Evolutionary conservation across 2,113 vertebrate species (phyloP).

Genomic region (Anolis sagrei): DNA sequence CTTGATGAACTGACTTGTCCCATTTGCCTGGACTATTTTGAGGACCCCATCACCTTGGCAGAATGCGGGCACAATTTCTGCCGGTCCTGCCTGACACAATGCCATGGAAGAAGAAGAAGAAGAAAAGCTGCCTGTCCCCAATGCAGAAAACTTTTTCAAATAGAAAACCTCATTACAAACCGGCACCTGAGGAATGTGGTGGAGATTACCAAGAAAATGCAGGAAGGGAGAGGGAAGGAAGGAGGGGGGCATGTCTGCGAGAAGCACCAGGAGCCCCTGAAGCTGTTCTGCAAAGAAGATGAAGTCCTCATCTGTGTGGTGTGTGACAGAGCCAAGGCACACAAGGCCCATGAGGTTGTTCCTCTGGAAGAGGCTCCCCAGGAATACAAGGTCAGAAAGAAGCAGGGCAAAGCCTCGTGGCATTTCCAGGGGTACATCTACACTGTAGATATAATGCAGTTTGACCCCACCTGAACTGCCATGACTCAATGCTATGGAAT

Average conservation of each 20-base stretch:
- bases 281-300: background rate
- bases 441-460: too few relatives aligned
- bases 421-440: too few relatives aligned
- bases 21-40: slow-evolving; percentile 6
- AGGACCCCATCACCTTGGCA: background rate
- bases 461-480: too few relatives aligned
- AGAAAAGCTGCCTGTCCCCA: background rate
- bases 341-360: background rate
- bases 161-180: background rate
- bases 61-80: slow-evolving; percentile 23
- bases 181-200: background rate
- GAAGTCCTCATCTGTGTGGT: background rate
- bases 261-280: background rate
- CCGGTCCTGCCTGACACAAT: background rate
- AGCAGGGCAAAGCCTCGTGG: too few relatives aligned
- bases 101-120: background rate
- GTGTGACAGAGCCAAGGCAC: background rate
- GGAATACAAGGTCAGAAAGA: background rate
- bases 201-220: background rate
- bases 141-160: background rate
- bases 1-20: background rate
- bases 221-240: background rate
- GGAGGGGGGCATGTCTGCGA: fast-evolving
- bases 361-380: background rate
- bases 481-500: too few relatives aligned